Evolutionary conservation across 2,797 vertebrate species (phyloP).

Genomic region (Pampus argenteus): DNA sequence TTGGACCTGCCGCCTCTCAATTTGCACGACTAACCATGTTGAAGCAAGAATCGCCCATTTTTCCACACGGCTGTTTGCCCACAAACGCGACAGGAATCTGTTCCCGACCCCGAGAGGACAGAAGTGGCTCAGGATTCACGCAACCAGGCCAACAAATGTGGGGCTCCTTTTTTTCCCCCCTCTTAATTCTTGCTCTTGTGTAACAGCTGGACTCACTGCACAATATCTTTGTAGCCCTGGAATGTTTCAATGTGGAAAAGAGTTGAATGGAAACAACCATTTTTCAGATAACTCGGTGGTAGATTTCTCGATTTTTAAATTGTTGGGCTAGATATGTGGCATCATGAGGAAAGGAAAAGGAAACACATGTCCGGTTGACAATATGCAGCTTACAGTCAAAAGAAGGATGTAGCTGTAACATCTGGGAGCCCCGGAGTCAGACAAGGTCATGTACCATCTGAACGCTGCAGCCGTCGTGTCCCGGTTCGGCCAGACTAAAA

Average conservation of each 20-base stretch:
- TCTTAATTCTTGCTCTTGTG: constrained; percentile 33
- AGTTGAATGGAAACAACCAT: background rate
- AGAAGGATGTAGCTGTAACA: constrained; percentile 4
- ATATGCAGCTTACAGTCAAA: background rate
- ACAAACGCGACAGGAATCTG: constrained; percentile 75
- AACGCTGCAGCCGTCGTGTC: background rate
- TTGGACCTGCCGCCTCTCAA: constrained; percentile 39
- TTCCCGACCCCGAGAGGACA: constrained; percentile 42
- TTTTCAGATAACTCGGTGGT: constrained; percentile 3
- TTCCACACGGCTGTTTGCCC: constrained; percentile 52
- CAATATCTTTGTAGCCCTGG: background rate
- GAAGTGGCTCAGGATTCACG: constrained; percentile 40
- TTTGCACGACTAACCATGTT: constrained; percentile 45
- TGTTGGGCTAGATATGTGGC: constrained; percentile 1
- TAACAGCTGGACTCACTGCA: constrained; percentile 30
- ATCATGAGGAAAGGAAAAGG: background rate
- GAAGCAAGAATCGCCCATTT: constrained; percentile 51
- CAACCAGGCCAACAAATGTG: constrained; percentile 33
- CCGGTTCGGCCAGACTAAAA: constrained; percentile 12
- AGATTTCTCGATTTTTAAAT: background rate
- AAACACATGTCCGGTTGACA: background rate
- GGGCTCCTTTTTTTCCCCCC: constrained; percentile 20
- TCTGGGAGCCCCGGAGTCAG: constrained; percentile 6
- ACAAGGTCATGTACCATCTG: background rate
- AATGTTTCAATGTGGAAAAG: constrained; percentile 28